A percentile compares a stretch with the other conserved stretches of the same genome.
These are phyloP conservation scores for Caerostris extrusa DNA, from an alignment of 1,140 invertebrate genomes.

Conservation along the genomic window DNA sequence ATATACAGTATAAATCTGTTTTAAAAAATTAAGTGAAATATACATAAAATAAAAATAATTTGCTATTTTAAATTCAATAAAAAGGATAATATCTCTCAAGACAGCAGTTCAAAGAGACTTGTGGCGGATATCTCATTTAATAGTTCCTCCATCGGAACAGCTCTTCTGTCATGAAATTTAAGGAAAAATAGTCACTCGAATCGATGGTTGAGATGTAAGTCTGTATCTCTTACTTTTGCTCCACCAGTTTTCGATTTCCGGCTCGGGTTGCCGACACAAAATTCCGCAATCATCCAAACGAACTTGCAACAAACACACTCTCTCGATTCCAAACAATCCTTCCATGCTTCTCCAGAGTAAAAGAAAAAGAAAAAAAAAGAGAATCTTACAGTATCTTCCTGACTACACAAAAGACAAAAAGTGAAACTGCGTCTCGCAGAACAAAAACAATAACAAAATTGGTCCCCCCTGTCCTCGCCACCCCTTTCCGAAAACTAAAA, in stretches of 20 bases:
- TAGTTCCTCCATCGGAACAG: too few relatives aligned
- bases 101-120: too few relatives aligned
- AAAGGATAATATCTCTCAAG: too few relatives aligned
- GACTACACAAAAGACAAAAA: conserved; percentile 3
- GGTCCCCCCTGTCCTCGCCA: background rate
- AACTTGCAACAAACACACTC: background rate
- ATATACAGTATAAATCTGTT: too few relatives aligned
- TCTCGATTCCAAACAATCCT: background rate
- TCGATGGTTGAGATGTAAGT: background rate
- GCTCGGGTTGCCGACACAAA: background rate
- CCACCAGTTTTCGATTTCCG: conserved; percentile 6
- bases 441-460: background rate
- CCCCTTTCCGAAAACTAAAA: background rate
- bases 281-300: background rate
- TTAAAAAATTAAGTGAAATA: too few relatives aligned
- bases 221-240: background rate
- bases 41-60: too few relatives aligned
- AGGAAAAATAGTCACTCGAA: too few relatives aligned
- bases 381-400: background rate
- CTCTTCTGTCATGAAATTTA: too few relatives aligned
- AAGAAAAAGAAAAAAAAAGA: background rate
- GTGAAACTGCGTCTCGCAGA: conserved; percentile 8
- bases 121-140: too few relatives aligned
- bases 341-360: background rate
- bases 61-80: too few relatives aligned